A percentile compares a stretch with the other conserved stretches of the same genome.
Conservation (phyloP, 2,113 vertebrate species). For the Cyphotilapia sp. region DNA sequence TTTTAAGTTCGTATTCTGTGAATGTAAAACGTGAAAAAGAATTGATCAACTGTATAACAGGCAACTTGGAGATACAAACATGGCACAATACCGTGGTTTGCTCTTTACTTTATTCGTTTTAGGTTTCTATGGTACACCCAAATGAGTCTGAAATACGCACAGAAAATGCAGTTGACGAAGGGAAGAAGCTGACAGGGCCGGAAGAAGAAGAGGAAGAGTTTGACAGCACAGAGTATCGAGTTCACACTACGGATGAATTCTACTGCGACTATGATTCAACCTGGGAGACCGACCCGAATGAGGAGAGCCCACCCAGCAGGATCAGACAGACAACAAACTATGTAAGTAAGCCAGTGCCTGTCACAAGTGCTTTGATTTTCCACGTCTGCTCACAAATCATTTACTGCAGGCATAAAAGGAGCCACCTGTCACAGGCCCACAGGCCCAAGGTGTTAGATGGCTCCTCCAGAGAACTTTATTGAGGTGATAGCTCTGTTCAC, state of each 20-base stretch:
- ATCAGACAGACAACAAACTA: rapidly evolving
- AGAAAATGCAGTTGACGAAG: rapidly evolving
- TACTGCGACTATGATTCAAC: slow-evolving; percentile 59
- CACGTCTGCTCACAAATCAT: neutral
- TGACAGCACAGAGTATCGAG: neutral
- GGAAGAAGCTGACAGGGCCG: rapidly evolving
- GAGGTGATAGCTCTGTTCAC: neutral
- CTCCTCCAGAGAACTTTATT: neutral
- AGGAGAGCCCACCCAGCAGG: rapidly evolving
- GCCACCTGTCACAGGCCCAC: neutral
- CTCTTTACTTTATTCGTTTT: neutral
- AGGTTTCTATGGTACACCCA: rapidly evolving
- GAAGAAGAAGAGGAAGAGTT: neutral
- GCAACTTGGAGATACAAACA: neutral
- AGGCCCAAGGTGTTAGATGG: rapidly evolving
- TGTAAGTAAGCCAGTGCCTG: neutral
- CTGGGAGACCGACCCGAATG: slow-evolving; percentile 14
- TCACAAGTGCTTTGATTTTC: neutral
- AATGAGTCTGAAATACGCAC: neutral
- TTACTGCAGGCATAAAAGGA: neutral
- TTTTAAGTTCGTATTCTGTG: neutral
- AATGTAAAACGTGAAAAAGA: rapidly evolving
- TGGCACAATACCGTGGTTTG: rapidly evolving
- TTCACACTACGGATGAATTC: neutral
- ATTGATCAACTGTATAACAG: neutral